Base-by-base conservation (phyloP, 2,888 invertebrate genomes). In the Caenorhabditis sinica region DNA sequence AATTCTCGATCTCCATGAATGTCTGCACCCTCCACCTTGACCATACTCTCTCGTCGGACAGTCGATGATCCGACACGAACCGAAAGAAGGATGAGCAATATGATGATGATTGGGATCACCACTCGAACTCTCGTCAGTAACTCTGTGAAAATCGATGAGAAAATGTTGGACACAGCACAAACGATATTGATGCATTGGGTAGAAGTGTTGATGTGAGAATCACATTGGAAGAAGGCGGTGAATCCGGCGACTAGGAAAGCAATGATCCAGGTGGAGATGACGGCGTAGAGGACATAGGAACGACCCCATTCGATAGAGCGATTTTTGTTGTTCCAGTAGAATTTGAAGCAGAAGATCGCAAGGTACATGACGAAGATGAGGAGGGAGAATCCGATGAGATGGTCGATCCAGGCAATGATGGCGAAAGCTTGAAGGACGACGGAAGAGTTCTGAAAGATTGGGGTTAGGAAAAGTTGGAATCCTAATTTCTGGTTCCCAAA, bases 341-440 rank as follows among this genome's bases (percentile, higher is more conserved):
- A 85, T 30, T 75, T 75, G 71, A 85, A 85, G 51, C 85, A 85
- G 74, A 76, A 85, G 33, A 85, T 74, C 8, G 85, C 77, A 15
- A 85, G 69, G 60, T 68, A 82, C 73, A 77, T 71, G 28, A 85
- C 82, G 28, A 85, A 85, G 9, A 85, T 65, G 53, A 85, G 82
- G 11, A 85, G 85, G 23, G 77, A 61, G 53, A 81, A 85, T 0
- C 71, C 36, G 58, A 85, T 60, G 53, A 75, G 43, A 69, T 85
- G 72, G 51, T 85, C 85, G 28, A 85, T 49, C 77, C 76, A 85
- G 6, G 85, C 85, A 20, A 74, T 51, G 43, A 85, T 82, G 3
- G 82, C 85, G 43, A 82, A 85, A 1, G 43, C 28, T 85, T 85
- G 82, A 1, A 85, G 82, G 25, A 85, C 71, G 6, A 74, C 61